phyloP scores from a whole-genome alignment of 2,797 vertebrate species.

The Crax fasciolata region DNA sequence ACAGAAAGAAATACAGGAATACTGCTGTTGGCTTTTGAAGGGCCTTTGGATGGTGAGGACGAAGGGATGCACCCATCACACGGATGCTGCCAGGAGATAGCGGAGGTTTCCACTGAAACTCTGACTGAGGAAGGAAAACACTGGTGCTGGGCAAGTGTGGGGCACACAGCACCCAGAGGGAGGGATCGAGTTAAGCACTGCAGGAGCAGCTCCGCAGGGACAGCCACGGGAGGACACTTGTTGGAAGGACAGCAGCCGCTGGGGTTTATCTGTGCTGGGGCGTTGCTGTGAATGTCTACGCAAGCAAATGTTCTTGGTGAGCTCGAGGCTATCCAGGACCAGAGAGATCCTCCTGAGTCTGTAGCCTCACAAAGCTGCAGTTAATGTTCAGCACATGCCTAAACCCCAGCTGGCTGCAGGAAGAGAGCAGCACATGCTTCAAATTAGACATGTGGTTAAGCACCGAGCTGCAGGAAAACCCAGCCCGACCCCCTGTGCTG shows the following conservation, averaged over 20 bases:
- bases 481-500: rapidly evolving
- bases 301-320: neutral
- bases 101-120: neutral
- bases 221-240: neutral
- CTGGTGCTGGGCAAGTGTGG: neutral
- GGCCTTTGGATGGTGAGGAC: neutral
- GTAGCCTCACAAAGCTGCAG: neutral
- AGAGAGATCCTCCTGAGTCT: neutral
- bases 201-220: neutral
- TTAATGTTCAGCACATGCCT: neutral
- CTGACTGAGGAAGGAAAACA: neutral
- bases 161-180: rapidly evolving
- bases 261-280: neutral
- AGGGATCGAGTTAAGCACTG: neutral
- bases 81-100: neutral
- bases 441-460: neutral
- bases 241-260: neutral
- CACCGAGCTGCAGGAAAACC: neutral
- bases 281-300: neutral
- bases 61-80: neutral
- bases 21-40: neutral
- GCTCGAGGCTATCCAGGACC: neutral
- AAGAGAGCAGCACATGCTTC: neutral
- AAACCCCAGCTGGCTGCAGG: neutral
- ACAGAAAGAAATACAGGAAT: neutral